A percentile compares a stretch with the other conserved stretches of the same genome.
phyloP scores from a whole-genome alignment of 2,888 invertebrate genomes.

The Epinotia demarniana region DNA sequence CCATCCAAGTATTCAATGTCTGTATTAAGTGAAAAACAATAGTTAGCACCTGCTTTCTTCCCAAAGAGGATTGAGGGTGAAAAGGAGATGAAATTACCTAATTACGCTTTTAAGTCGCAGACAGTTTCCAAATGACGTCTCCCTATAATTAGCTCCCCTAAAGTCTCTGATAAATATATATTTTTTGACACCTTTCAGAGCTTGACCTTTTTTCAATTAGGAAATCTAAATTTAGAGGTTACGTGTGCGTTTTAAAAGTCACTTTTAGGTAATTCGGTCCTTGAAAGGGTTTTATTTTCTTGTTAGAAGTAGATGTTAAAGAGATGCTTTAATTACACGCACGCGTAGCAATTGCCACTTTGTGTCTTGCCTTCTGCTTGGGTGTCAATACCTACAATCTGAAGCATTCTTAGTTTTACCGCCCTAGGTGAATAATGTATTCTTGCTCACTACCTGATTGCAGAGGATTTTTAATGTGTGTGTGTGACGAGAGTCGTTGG shows the following conservation, averaged over 20 bases:
- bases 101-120: slow-evolving; percentile 14
- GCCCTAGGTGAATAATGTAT: too few species aligned
- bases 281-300: background rate
- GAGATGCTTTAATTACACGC: too few species aligned
- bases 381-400: too few species aligned
- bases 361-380: too few species aligned
- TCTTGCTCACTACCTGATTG: background rate
- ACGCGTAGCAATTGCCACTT: too few species aligned
- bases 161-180: background rate
- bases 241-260: slow-evolving; percentile 16
- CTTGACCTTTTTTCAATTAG: slow-evolving; percentile 21
- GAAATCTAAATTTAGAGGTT: slow-evolving; percentile 20
- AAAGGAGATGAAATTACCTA: background rate
- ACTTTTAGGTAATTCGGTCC: background rate
- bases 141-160: slow-evolving; percentile 6
- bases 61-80: background rate
- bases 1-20: too few species aligned
- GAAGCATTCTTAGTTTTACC: too few species aligned
- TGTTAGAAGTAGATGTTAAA: background rate
- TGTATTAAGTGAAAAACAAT: background rate
- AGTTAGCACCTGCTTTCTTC: background rate
- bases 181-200: slow-evolving; percentile 16
- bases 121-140: background rate
- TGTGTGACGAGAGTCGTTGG: background rate
- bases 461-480: background rate